Conservation (phyloP, 2,888 invertebrate genomes). For the Metopia argyrocephala region DNA sequence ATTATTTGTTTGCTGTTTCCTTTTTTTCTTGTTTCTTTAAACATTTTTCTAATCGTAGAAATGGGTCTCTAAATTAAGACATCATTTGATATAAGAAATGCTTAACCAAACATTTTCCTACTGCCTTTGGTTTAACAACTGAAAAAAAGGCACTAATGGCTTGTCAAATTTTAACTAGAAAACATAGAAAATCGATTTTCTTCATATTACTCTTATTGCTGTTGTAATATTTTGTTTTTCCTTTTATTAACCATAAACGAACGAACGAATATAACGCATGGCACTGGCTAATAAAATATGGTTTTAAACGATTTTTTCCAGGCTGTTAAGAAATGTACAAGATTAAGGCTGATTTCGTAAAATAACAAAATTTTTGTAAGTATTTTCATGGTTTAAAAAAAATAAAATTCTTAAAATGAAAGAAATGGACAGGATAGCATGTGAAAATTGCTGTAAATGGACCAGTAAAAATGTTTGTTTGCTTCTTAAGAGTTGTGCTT, state of each 20-base stretch:
- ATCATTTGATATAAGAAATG: background rate
- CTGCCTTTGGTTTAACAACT: background rate
- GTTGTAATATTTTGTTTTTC: background rate
- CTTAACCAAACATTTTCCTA: background rate
- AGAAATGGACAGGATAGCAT: background rate
- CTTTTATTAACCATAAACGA: background rate
- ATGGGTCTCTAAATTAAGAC: slow-evolving; percentile 7
- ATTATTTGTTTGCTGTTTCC: background rate
- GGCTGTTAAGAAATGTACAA: background rate
- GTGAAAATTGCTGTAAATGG: slow-evolving; percentile 18
- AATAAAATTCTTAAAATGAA: background rate
- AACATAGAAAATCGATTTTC: slow-evolving; percentile 12
- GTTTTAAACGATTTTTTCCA: slow-evolving; percentile 18
- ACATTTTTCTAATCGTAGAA: slow-evolving; percentile 38
- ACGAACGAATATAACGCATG: background rate
- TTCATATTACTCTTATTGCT: too few species aligned
- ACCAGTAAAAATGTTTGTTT: slow-evolving; percentile 11
- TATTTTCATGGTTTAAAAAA: background rate
- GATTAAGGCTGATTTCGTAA: background rate
- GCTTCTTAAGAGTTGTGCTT: background rate
- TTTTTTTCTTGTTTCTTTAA: too few species aligned
- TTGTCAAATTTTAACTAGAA: slow-evolving; percentile 20
- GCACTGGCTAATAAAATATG: slow-evolving; percentile 23
- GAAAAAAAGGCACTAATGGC: slow-evolving; percentile 4
- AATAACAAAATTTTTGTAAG: background rate